Conservation (phyloP, 2,113 vertebrate species). For the Pedionomus torquatus region DNA sequence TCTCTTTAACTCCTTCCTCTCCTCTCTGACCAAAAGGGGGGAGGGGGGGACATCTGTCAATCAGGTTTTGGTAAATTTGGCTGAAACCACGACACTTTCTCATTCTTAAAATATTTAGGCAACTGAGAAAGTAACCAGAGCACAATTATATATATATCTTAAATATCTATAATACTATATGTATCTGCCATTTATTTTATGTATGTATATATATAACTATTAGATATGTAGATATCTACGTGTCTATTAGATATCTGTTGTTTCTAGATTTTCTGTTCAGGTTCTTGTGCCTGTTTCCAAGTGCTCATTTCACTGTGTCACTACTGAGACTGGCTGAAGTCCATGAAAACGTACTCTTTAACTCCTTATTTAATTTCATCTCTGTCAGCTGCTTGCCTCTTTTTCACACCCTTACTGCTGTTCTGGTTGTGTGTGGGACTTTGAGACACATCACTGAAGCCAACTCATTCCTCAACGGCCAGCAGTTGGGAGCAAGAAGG, state of each 20-base stretch:
- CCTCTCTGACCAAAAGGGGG: no score
- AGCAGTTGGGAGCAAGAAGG: background rate
- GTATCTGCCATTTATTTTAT: background rate
- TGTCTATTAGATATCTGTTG: background rate
- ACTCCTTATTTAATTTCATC: background rate
- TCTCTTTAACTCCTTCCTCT: no score
- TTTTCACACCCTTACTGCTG: background rate
- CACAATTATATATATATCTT: background rate
- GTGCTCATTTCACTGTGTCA: background rate
- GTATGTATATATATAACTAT: background rate
- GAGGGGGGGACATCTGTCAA: no score
- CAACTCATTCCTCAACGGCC: background rate
- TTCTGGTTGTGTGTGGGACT: background rate
- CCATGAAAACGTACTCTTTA: background rate
- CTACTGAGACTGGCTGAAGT: background rate
- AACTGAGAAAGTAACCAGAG: background rate
- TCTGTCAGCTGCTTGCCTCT: background rate
- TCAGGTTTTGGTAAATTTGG: no score
- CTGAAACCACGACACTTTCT: no score
- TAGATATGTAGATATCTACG: background rate
- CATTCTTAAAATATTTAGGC: background rate
- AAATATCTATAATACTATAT: background rate
- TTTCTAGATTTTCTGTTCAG: background rate
- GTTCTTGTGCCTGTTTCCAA: background rate
- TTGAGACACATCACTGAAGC: accelerated